Evolutionary conservation across 2,113 vertebrate genomes (phyloP).

Genomic region (Edolisoma coerulescens): DNA sequence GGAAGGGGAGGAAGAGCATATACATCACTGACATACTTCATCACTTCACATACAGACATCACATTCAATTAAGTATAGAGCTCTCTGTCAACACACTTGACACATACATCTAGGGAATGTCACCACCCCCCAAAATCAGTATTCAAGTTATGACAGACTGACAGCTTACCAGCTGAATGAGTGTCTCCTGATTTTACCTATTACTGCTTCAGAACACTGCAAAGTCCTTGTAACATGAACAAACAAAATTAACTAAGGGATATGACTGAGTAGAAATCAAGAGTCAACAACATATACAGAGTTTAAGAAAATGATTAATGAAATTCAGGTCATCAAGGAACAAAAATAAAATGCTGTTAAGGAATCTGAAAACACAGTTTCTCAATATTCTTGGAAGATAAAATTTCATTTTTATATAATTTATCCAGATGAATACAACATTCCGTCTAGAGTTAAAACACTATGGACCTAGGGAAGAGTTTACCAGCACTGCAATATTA

Average conservation of each 20-base stretch:
- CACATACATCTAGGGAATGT: conserved; percentile 62
- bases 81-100: conserved; percentile 69
- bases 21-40: conserved; percentile 53
- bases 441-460: background rate
- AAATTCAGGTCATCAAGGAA: conserved; percentile 28
- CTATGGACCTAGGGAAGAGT: background rate
- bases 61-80: conserved; percentile 71
- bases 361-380: background rate
- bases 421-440: background rate
- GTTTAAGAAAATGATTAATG: background rate
- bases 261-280: conserved; percentile 12
- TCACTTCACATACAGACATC: conserved; percentile 50
- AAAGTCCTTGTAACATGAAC: conserved; percentile 34
- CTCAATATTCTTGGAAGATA: background rate
- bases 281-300: background rate
- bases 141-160: conserved; percentile 69
- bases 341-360: background rate
- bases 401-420: background rate
- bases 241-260: conserved; percentile 60
- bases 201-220: conserved; percentile 22
- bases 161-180: conserved; percentile 58
- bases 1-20: background rate
- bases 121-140: conserved; percentile 65
- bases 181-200: conserved; percentile 62
- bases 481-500: background rate